Evolutionary conservation across 2,888 invertebrate species (phyloP), one percentile per base, ranked within the genome.

Genomic region (Caenorhabditis panamensis): DNA sequence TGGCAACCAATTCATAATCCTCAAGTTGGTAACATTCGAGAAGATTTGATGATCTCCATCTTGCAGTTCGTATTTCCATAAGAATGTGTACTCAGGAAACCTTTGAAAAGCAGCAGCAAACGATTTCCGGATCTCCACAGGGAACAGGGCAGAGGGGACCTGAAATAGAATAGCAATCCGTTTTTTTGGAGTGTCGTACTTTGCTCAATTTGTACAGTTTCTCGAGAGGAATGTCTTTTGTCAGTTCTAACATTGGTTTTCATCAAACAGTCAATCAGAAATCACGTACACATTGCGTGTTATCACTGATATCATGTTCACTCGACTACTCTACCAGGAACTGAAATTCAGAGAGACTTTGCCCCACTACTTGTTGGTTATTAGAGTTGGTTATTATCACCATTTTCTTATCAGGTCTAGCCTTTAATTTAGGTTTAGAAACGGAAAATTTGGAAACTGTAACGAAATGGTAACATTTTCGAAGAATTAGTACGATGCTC

Each of bases 21-120:
- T 58, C 16, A 87, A 51, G 68, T 87, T 86, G 8, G 83, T 77
- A 11, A 56, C 31, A 54, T 85, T 85, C 16, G 59, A 13, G 56
- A 84, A 83, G 3, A 85, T 58, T 13, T 63, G 36, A 4, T 54
- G 53, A 31, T 81, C 82, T 1, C 68, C 80, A 0, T 56, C 59
- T 20, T 76, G 72, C 3, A 44, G 2, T 11, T 86, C 85, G 61
- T 85, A 85, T 44, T 86, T 86, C 86, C 86, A 86, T 13, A 86
- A 44, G 36, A 88, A 79, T 3, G 73, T 83, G 56, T 79, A 85
- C 0, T 84, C 79, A 5, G 86, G 79, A 16, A 88, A 88, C 0
- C 78, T 62, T n/a, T 69, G 64, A 64, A 88, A 86, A 0, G 85
- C 86, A 11, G 75, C 37, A 20, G 82, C 71, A 18, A 87, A 79